phyloP scores from a whole-genome alignment of 1,140 invertebrate genomes.

The Drusus annulatus region DNA sequence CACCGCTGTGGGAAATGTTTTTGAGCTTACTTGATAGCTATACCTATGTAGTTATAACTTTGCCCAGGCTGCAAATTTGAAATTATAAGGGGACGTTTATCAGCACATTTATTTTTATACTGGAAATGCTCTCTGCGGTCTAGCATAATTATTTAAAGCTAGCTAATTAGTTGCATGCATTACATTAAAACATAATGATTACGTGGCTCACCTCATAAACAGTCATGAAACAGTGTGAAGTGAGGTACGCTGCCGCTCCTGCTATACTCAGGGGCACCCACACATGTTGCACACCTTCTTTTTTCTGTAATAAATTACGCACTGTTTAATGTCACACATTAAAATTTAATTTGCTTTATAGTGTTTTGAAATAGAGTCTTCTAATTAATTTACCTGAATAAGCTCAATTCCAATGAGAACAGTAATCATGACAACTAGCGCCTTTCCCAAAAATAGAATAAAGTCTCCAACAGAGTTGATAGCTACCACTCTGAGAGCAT shows the following conservation, averaged over 20 bases:
- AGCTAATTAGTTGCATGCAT: background rate
- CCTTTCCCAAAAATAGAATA: constrained; percentile 83
- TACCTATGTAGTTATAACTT: too few species aligned
- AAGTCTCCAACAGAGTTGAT: constrained; percentile 88
- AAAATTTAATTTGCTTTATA: too few species aligned
- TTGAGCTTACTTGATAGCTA: too few species aligned
- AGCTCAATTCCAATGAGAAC: constrained; percentile 76
- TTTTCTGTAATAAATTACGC: constrained; percentile 63
- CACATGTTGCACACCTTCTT: constrained; percentile 76
- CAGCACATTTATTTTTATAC: too few species aligned
- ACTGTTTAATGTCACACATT: too few species aligned
- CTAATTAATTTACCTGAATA: constrained; percentile 76
- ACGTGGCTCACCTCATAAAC: constrained; percentile 80
- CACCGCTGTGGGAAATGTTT: too few species aligned
- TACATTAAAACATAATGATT: constrained; percentile 4
- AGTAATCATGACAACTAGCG: constrained; percentile 77
- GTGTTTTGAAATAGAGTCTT: too few species aligned
- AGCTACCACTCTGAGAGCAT: constrained; percentile 79
- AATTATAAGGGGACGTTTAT: too few species aligned
- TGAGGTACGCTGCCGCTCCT: constrained; percentile 80
- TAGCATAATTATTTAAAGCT: too few species aligned
- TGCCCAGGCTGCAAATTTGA: too few species aligned
- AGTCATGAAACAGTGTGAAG: constrained; percentile 84
- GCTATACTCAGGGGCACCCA: constrained; percentile 79
- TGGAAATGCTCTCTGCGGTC: too few species aligned